Evolutionary conservation across 1,140 invertebrate species (phyloP).

Genomic region (Meloidogyne chitwoodi): DNA sequence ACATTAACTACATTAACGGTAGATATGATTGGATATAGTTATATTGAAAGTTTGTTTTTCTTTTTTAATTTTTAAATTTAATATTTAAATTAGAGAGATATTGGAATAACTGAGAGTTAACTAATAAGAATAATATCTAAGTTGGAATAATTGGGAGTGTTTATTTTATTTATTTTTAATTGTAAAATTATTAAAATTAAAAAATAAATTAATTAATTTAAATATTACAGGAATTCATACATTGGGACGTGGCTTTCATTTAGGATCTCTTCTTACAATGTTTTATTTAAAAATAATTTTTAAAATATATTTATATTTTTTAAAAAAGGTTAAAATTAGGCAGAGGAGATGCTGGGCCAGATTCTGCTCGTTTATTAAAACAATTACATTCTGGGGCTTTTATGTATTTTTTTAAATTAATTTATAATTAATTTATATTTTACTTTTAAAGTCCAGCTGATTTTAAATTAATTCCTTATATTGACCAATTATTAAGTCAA

Average conservation of each 20-base stretch:
- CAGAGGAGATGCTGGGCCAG: slow-evolving; percentile 20
- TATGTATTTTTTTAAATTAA: not conserved
- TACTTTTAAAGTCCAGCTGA: slow-evolving; percentile 18
- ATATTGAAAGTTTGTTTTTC: slow-evolving; percentile 21
- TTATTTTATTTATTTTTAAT: no score
- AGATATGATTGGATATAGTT: slow-evolving; percentile 37
- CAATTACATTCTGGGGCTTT: slow-evolving; percentile 23
- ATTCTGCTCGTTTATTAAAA: slow-evolving; percentile 20
- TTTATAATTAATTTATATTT: not conserved
- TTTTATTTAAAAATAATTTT: not conserved
- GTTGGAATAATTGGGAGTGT: no score
- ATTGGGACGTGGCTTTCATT: slow-evolving; percentile 25
- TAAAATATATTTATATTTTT: not conserved
- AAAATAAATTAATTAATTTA: not conserved
- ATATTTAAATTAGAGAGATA: no score
- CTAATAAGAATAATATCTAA: no score
- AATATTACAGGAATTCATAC: slow-evolving; percentile 20
- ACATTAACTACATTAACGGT: slow-evolving; percentile 45
- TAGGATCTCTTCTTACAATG: slow-evolving; percentile 32
- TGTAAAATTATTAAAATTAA: no score
- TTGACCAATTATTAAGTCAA: slow-evolving; percentile 18
- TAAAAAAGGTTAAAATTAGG: slow-evolving; percentile 11
- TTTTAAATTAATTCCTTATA: slow-evolving; percentile 28
- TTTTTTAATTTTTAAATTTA: not conserved
- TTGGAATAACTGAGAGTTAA: no score